Base-by-base conservation (phyloP, 2,113 vertebrate species). In the Perccottus glenii region DNA sequence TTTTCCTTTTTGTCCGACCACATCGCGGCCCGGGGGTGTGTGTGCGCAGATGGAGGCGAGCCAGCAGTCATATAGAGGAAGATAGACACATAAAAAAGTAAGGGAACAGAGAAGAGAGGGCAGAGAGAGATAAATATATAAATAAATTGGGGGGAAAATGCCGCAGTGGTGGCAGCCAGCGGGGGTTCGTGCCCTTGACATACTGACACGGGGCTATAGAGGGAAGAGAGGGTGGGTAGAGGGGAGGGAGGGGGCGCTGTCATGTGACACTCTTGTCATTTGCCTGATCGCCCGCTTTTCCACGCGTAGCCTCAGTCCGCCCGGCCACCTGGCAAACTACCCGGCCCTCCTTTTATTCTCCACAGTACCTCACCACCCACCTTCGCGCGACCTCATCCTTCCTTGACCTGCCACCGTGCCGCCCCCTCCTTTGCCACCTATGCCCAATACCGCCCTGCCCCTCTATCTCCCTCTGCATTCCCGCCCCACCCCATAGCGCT, bases 231-330 rank as follows among this genome's bases (percentile, higher is more conserved):
- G 55, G 87, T 27, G 19, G 19, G 19, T 27, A 27, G 88, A 27
- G 87, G 32, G 50, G 40, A 11, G 56, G 16, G 33, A 83, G 79
- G 89, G 27, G 85, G 87, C 75, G 74, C 87, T 92, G 93, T 93
- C 96, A 97, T 94, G 94, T 96, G 96, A 95, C 94, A 96, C 92
- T 93, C 91, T 71, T 94, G 93, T 96, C 93, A 94, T 94, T 94
- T 85, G 91, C 73, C 77, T 83, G 73, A 71, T 72, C 73, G 55
- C 56, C 72, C 55, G 50, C 35, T 60, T 55, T 44, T 43, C 92
- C 88, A 90, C 67, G 61, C 36, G 33, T 27, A 27, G 52, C 35
- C 52, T 70, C 50, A 47, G 45, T 46, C 67, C 14, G 45, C 60
- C 61, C 33, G 43, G 73, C 94, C 95, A 97, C 96, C 96, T 97